Conservation (phyloP, 2,888 invertebrate species). For the Lingula anatina region DNA sequence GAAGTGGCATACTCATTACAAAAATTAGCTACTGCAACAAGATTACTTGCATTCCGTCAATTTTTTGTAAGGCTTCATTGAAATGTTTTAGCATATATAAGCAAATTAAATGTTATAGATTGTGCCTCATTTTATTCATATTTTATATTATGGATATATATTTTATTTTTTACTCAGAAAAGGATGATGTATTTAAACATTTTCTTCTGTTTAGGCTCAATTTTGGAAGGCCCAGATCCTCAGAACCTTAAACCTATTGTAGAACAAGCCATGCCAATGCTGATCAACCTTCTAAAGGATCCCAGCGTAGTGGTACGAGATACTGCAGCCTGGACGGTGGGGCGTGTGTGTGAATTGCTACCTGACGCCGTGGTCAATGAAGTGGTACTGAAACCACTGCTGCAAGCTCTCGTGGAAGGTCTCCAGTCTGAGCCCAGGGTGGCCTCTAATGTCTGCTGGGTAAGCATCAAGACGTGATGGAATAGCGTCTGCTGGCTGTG, state of each 20-base stretch:
- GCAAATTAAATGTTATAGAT: too few relatives aligned
- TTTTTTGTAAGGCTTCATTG: not conserved
- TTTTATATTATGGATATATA: not conserved
- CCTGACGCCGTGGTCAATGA: conserved; percentile 87
- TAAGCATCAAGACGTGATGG: too few relatives aligned
- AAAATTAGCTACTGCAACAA: too few relatives aligned
- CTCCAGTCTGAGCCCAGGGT: conserved; percentile 88
- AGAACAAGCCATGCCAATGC: conserved; percentile 92
- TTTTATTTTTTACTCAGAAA: not conserved
- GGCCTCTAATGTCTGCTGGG: conserved; percentile 99
- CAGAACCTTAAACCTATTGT: conserved; percentile 85
- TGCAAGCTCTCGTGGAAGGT: conserved; percentile 61
- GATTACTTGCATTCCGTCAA: too few relatives aligned
- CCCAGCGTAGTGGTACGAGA: conserved; percentile 89
- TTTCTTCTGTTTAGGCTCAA: conserved; percentile 57
- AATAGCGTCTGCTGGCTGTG: too few relatives aligned
- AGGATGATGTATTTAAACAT: too few relatives aligned
- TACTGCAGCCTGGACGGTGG: conserved; percentile 97
- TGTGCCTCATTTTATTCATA: not conserved
- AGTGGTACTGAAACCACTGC: conserved; percentile 69
- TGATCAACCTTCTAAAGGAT: conserved; percentile 94
- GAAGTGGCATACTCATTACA: too few relatives aligned
- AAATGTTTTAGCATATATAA: too few relatives aligned
- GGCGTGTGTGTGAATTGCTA: conserved; percentile 94
- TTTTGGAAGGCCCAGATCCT: conserved; percentile 85